Percentiles rank a stretch among this genome's conserved stretches.
phyloP scores from a whole-genome alignment of 2,797 vertebrate species.

The Psittacula echo region DNA sequence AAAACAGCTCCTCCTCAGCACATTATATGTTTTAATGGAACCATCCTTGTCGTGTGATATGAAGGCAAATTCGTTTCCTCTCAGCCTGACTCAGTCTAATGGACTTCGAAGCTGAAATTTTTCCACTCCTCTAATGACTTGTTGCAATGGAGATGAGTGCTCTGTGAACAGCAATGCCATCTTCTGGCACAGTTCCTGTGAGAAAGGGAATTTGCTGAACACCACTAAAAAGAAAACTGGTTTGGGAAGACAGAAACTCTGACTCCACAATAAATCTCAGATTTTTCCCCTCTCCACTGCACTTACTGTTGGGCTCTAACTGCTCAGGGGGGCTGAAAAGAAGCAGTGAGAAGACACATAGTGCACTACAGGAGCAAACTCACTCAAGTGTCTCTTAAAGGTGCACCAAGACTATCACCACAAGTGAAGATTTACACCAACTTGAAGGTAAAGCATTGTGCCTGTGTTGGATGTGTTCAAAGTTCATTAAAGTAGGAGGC shows the following conservation, averaged over 20 bases:
- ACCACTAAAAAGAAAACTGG: slow-evolving; percentile 27
- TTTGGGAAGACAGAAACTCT: slow-evolving; percentile 21
- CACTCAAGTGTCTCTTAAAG: not conserved
- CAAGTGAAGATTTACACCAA: not conserved
- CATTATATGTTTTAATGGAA: slow-evolving; percentile 24
- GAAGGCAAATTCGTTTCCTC: slow-evolving; percentile 53
- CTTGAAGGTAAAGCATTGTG: not conserved
- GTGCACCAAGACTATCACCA: not conserved
- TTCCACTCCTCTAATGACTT: slow-evolving; percentile 59
- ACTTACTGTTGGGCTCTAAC: not conserved
- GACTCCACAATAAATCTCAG: slow-evolving; percentile 32
- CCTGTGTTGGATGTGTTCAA: not conserved
- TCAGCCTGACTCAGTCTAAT: slow-evolving; percentile 58
- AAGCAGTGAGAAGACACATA: not conserved
- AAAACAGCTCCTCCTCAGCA: not conserved
- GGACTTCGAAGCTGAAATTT: slow-evolving; percentile 42
- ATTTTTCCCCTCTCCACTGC: not conserved
- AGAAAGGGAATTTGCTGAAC: slow-evolving; percentile 60
- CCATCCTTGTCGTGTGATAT: slow-evolving; percentile 1
- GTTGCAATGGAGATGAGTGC: slow-evolving; percentile 58
- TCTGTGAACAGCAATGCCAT: slow-evolving; percentile 62
- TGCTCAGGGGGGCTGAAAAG: not conserved
- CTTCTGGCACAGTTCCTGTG: slow-evolving; percentile 75
- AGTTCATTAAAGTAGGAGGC: not conserved
- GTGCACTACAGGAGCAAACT: not conserved